phyloP scores from a whole-genome alignment of 2,797 vertebrate species.

The Epinephelus awoara region DNA sequence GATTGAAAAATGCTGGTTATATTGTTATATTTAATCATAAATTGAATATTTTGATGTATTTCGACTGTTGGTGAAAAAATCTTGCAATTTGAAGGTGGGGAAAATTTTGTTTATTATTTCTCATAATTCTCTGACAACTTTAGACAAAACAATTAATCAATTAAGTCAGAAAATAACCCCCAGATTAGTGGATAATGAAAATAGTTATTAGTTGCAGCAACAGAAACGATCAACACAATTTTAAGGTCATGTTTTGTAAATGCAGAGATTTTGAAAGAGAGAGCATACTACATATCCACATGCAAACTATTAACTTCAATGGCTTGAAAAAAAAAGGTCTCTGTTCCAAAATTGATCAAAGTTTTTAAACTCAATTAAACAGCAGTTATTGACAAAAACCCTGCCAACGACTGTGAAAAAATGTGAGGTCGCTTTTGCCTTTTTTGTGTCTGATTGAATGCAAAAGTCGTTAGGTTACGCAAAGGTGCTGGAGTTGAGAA shows the following conservation, averaged over 20 bases:
- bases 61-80: not conserved
- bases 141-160: not conserved
- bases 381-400: not conserved
- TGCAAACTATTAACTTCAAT: not conserved
- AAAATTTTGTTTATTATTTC: not conserved
- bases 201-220: too few species aligned
- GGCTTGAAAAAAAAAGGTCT: too few species aligned
- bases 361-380: not conserved
- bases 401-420: not conserved
- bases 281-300: too few species aligned
- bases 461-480: not conserved
- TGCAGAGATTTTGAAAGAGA: not conserved
- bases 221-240: constrained; percentile 5
- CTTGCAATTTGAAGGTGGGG: not conserved
- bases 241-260: not conserved
- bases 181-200: too few species aligned
- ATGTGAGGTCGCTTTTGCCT: not conserved
- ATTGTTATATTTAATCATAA: not conserved
- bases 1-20: not conserved
- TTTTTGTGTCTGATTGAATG: not conserved
- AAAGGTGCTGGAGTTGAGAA: not conserved
- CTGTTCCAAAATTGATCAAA: too few species aligned
- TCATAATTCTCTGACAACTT: not conserved
- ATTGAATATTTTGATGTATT: not conserved
- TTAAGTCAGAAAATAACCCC: not conserved